These are phyloP conservation scores for Microcebus ravelobensis DNA, from an alignment of 2,113 vertebrate species.

Conservation along the genomic window DNA sequence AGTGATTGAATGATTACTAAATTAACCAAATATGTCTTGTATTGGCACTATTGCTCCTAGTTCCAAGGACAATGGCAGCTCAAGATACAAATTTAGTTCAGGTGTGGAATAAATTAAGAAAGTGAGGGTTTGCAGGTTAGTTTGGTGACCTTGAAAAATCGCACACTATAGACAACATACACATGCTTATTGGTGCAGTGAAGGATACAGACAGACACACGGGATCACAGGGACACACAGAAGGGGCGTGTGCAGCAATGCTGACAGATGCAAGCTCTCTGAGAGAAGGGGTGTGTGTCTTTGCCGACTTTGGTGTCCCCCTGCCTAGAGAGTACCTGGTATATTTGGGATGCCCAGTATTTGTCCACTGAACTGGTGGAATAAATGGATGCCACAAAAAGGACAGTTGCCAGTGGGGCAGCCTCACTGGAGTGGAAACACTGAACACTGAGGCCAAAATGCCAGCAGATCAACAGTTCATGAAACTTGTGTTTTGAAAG, in stretches of 20 bases:
- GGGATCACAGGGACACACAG: neutral
- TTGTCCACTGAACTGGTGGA: neutral
- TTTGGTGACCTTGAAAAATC: neutral
- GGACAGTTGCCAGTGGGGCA: accelerated
- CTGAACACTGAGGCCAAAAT: neutral
- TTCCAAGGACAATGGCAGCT: neutral
- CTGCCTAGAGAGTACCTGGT: neutral
- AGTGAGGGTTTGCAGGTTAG: neutral
- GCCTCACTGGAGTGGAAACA: neutral
- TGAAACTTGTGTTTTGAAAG: neutral
- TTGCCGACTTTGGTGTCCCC: neutral
- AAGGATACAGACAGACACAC: neutral
- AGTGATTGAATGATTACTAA: neutral
- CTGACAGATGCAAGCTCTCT: neutral
- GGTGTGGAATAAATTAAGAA: neutral
- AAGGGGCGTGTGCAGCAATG: accelerated
- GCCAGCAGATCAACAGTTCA: neutral
- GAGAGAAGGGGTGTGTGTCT: neutral
- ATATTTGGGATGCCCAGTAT: neutral
- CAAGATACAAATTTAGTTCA: neutral
- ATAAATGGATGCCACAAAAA: neutral
- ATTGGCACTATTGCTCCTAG: neutral
- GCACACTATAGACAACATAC: neutral
- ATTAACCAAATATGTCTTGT: neutral
- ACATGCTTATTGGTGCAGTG: neutral